Conservation (phyloP, 2,888 invertebrate species). For the Periphyllus acericola region DNA sequence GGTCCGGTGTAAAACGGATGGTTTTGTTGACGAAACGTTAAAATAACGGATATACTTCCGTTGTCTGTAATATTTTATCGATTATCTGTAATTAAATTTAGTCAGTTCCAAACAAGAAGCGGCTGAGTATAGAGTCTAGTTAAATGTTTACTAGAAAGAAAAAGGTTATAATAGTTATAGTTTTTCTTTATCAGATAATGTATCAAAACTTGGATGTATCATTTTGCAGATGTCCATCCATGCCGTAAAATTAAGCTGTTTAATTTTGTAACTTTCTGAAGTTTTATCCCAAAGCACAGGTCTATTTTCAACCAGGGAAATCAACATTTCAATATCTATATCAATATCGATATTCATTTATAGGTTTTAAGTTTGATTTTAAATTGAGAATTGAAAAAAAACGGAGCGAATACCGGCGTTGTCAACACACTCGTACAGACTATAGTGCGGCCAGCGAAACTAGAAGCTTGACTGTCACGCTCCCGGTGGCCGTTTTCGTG, state of each 20-base stretch:
- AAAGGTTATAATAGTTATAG: background rate
- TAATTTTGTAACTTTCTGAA: slow-evolving; percentile 23
- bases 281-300: slow-evolving; percentile 40
- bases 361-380: slow-evolving; percentile 21
- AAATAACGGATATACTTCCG: no score
- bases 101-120: slow-evolving; percentile 31
- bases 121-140: slow-evolving; percentile 30
- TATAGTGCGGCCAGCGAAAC: no score
- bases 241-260: slow-evolving; percentile 29
- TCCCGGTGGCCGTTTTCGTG: no score
- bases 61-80: slow-evolving; percentile 36
- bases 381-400: no score
- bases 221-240: slow-evolving; percentile 18
- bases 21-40: no score
- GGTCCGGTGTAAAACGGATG: slow-evolving; percentile 27
- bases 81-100: slow-evolving; percentile 42
- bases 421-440: no score
- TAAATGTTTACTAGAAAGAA: slow-evolving; percentile 26
- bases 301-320: slow-evolving; percentile 46
- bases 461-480: no score
- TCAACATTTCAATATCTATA: slow-evolving; percentile 41
- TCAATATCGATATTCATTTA: slow-evolving; percentile 22
- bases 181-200: no score
- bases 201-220: no score
- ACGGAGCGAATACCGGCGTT: no score